A percentile compares a stretch with the other conserved stretches of the same genome.
Evolutionary conservation across 2,888 invertebrate genomes (phyloP).

Genomic region (Nomada ferruginata): DNA sequence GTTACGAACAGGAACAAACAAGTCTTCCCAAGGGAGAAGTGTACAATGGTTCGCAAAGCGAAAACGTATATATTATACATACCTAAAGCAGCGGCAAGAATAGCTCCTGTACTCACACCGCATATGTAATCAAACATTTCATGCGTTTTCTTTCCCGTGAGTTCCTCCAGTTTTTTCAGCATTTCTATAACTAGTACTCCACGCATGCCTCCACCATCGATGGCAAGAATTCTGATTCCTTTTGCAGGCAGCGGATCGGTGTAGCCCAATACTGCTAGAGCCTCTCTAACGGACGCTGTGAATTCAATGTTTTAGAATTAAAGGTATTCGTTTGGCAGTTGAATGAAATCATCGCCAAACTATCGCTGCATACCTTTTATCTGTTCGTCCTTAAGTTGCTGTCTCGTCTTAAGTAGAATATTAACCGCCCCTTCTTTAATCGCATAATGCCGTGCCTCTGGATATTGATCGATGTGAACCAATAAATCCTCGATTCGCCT

Average conservation of each 20-base stretch:
- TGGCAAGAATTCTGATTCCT: constrained; percentile 92
- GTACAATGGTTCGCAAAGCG: constrained; percentile 17
- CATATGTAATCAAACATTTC: constrained; percentile 95
- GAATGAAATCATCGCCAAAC: not conserved
- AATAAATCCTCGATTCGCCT: constrained; percentile 89
- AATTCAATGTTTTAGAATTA: constrained; percentile 65
- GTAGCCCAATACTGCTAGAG: constrained; percentile 90
- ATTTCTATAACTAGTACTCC: constrained; percentile 95
- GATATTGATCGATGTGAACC: constrained; percentile 90
- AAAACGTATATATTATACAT: constrained; percentile 34
- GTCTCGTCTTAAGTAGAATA: constrained; percentile 87
- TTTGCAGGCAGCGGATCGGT: constrained; percentile 88
- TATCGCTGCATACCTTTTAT: constrained; percentile 74
- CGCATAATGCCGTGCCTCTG: constrained; percentile 90
- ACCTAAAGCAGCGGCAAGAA: constrained; percentile 91
- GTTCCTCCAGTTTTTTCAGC: constrained; percentile 90
- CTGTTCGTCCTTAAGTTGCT: constrained; percentile 81
- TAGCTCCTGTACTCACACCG: constrained; percentile 94
- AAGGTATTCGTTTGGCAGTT: constrained; percentile 43
- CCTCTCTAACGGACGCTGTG: constrained; percentile 84
- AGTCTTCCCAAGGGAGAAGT: constrained; percentile 51
- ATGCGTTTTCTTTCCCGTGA: constrained; percentile 88
- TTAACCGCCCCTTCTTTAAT: constrained; percentile 90
- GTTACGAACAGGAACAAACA: no score
- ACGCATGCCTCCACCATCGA: constrained; percentile 96